Evolutionary conservation across 30 jellyfish, hydroid and myxozoan species (phyloP).

Genomic region (Cassiopea xamachana): DNA sequence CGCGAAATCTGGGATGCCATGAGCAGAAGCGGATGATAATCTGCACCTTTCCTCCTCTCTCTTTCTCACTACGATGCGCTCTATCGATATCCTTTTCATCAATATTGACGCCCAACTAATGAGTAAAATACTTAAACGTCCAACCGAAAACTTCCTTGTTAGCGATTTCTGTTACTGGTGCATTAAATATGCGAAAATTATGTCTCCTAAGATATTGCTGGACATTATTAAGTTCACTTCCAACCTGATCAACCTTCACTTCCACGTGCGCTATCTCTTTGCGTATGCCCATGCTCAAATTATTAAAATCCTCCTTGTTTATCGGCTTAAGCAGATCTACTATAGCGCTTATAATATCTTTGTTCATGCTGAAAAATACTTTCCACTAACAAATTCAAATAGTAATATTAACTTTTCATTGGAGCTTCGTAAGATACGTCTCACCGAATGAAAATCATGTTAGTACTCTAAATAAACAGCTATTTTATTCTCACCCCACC

Average conservation of each 20-base stretch:
- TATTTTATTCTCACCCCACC: no score
- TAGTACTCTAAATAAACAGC: no score
- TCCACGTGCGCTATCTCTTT: background rate
- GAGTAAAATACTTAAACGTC: background rate
- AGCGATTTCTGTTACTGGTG: background rate
- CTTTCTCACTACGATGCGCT: background rate
- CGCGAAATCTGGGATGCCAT: background rate
- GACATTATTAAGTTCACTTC: background rate
- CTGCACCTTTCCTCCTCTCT: background rate
- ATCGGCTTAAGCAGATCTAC: background rate
- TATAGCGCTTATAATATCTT: background rate
- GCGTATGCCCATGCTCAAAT: background rate
- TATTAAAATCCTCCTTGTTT: background rate
- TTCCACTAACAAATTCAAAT: no score
- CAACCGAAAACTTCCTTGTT: background rate
- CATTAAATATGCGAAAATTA: background rate
- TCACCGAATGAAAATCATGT: no score
- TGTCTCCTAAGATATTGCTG: background rate
- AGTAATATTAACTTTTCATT: no score
- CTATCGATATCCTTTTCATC: background rate
- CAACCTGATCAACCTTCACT: background rate
- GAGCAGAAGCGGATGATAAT: background rate
- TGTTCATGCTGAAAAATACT: background rate
- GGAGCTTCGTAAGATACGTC: no score
- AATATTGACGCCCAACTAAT: background rate